A percentile compares a stretch with the other conserved stretches of the same genome.
phyloP scores from a whole-genome alignment of 2,888 invertebrate genomes.

The Campoplex nolae region DNA sequence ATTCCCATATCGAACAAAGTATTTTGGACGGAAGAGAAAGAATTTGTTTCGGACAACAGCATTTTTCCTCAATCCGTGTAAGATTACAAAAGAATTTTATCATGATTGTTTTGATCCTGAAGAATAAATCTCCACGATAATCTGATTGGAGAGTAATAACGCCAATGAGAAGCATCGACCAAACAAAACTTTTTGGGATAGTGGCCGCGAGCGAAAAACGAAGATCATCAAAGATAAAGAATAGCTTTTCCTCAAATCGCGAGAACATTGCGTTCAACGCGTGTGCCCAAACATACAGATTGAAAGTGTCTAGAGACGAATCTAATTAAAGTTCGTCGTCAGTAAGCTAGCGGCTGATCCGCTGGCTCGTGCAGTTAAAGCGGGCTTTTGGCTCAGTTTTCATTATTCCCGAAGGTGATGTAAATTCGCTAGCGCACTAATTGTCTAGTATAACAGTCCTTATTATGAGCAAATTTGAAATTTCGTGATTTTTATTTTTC shows the following conservation, averaged over 20 bases:
- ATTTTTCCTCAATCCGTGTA: not conserved
- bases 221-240: not conserved
- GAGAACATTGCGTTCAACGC: not conserved
- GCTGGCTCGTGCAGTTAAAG: conserved; percentile 18
- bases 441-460: not conserved
- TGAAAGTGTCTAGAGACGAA: conserved; percentile 35
- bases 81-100: not conserved
- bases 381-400: conserved; percentile 31
- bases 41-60: too few relatives aligned
- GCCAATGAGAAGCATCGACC: not conserved
- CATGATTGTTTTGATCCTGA: not conserved
- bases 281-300: not conserved
- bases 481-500: too few relatives aligned
- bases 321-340: conserved; percentile 63
- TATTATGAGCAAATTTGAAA: not conserved
- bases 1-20: too few relatives aligned
- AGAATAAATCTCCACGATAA: too few relatives aligned
- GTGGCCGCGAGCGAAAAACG: not conserved
- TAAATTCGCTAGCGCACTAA: not conserved
- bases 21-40: too few relatives aligned
- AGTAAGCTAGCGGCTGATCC: conserved; percentile 25
- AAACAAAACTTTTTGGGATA: not conserved
- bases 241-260: conserved; percentile 2
- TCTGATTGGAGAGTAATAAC: not conserved
- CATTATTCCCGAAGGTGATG: conserved; percentile 1